Base-by-base conservation (phyloP, 2,888 invertebrate genomes). In the Eilema depressum region DNA sequence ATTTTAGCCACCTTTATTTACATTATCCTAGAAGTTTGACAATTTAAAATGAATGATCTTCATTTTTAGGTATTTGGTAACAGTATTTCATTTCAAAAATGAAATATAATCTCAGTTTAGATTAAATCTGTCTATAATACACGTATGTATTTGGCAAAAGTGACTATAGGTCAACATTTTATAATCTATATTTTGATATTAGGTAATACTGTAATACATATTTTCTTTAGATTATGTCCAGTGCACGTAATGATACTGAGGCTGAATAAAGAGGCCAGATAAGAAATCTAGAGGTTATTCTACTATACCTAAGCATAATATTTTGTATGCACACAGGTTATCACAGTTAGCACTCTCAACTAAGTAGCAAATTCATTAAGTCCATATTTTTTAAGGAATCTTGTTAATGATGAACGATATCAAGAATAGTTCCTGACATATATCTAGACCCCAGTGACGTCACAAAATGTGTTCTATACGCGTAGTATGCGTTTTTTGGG, bases 311-410 rank as follows among this genome's bases (percentile, higher is more conserved):
- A 63, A 53, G 17, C 25, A 63, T 63, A 37, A 23, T 63, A 23
- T 41, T 41, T 41, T 23, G 63, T 67, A 61, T 61, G 47, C 59
- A 69, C 69, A 73, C 76, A 78, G 67, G 68, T 67, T 66, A 56
- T 62, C 5, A 61, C 26, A 26, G 26, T 72, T 76, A 67, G 66
- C 53, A 69, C 81, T 83, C 76, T 81, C 76, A 68, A 76, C 80
- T 82, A 74, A 74, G 73, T 83, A 79, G 25, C 64, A 74, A 72
- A 37, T 12, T 74, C 73, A 76, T 81, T 69, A 70, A 66, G 65
- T 81, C 23, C 2, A 71, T 53, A 71, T 72, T 68, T 70, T 73
- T 74, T 68, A 66, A 75, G 78, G 74, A 78, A 60, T 74, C 74
- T 74, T 28, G 79, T 73, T 75, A 66, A 69, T 62, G 72, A 70